Base-by-base conservation (phyloP, 2,888 invertebrate genomes). In the Phlogophora meticulosa region DNA sequence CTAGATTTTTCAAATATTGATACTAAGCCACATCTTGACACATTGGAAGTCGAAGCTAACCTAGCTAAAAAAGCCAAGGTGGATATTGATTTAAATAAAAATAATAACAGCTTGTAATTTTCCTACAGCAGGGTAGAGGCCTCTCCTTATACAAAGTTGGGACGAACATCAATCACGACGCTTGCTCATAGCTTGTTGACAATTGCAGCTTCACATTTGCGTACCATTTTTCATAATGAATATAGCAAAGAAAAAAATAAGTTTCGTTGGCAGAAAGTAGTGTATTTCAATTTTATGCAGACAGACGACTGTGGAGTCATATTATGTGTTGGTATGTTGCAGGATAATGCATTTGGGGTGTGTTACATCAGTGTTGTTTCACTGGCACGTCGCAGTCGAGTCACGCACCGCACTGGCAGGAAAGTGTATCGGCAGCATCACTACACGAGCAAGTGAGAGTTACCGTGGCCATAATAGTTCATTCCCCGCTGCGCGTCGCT, bases 351-450 rank as follows among this genome's bases (percentile, higher is more conserved):
- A 88, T 91, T 91, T 91, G 82, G 87, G 88, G 86, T 87, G 72
- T 82, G 82, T 93, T 94, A 92, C 93, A 90, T 93, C 88, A 93
- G 86, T 67, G 59, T 11, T 78, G 78, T 86, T 85, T 87, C 76
- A 85, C 81, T 60, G 65, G 42, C 85, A 81, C 81, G 82, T 69
- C 68, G 84, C 74, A 94, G 88, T 92, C 93, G 73, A 86, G 90
- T 94, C 94, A 93, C 93, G 93, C 91, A 88, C 73, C 93, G 93
- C 91, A 88, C 73, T 82, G 83, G 85, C 90, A 92, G 90, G 94
- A 94, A 94, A 94, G 94, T 94, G 90, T 93, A 94, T 88, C 90
- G 88, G 84, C 93, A 93, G 93, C 92, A 94, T 93, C 93, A 93
- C 91, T 89, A 88, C 89, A 82, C 76, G 78, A 86, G 70, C 81